Conservation (phyloP, 2,797 vertebrate genomes). For the Microctenopoma lineatum region DNA sequence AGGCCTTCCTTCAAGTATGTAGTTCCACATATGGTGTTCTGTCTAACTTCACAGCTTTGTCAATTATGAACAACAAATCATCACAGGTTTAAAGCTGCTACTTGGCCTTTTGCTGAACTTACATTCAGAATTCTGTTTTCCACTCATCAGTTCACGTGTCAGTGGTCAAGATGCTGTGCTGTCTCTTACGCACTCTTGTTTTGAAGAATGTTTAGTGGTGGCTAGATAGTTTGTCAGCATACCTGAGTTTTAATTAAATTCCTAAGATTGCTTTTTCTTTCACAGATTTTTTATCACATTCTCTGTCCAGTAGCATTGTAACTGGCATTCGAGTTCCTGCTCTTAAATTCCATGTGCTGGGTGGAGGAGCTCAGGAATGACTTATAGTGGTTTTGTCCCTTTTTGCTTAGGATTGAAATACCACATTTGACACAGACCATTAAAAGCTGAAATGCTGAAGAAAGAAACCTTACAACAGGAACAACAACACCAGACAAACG, state of each 20-base stretch:
- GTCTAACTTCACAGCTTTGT: constrained; percentile 27
- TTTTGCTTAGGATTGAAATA: constrained; percentile 29
- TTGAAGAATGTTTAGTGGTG: background rate
- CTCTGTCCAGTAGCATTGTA: background rate
- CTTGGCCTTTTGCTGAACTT: constrained; percentile 36
- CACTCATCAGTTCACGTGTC: constrained; percentile 35
- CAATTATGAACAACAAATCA: constrained; percentile 23
- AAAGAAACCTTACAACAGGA: constrained; percentile 16
- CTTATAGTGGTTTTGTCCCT: constrained; percentile 31
- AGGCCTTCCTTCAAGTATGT: constrained; percentile 33
- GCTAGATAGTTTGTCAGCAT: constrained; percentile 3
- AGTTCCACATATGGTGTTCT: constrained; percentile 56
- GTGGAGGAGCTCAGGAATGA: constrained; percentile 26
- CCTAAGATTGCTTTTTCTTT: constrained; percentile 32
- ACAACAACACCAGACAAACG: constrained; percentile 6
- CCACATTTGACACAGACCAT: constrained; percentile 35
- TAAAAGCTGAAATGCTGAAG: constrained; percentile 14
- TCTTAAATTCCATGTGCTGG: constrained; percentile 18
- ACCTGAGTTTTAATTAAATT: constrained; percentile 41
- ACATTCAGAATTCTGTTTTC: constrained; percentile 5
- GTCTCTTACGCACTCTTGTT: constrained; percentile 32
- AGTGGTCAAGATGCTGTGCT: constrained; percentile 46
- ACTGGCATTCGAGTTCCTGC: constrained; percentile 15
- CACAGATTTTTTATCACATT: constrained; percentile 1
- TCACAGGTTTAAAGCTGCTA: constrained; percentile 25